Base-by-base conservation (phyloP, 2,797 vertebrate genomes). In the Champsocephalus esox region DNA sequence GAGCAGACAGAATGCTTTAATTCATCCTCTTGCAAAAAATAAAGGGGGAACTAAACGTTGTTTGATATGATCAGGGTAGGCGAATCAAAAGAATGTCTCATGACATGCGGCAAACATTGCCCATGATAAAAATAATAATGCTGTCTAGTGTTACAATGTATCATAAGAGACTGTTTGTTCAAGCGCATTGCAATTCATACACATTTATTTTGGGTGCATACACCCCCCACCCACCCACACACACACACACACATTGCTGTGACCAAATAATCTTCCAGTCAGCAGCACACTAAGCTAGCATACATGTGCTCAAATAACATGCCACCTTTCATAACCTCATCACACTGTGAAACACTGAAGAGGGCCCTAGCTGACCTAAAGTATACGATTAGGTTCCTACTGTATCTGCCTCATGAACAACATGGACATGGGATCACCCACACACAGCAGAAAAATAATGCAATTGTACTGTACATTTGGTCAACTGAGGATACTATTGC, bases 301-400 rank as follows among this genome's bases (percentile, higher is more conserved):
- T 73, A 91, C 84, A 86, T 90, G 90, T 88, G 73, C 90, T 92
- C 91, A 91, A 91, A 92, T 92, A 80, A 91, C 91, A 92, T 88
- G 88, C 89, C 87, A 93, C 91, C 92, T 92, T 82, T 76, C 77
- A 85, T 92, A 91, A 93, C 90, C 89, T 83, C 82, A 44, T 82
- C 64, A 54, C 78, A 43, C 73, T 67, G 63, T 81, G 55, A 71
- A 80, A 70, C 58, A 61, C 61, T 51, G 77, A 74, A 67, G 71
- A 75, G 69, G 69, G 71, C 66, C 66, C 50, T 1, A 48, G 73
- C 76, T 78, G 66, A 79, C 70, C 79, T 66, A 28, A 4, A 28
- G 28, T 28, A 54, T 43, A 62, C 48, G 4, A 60, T 57, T 59
- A 46, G 44, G 45, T 59, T 68, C 76, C 67, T 66, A 80, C 82